Evolutionary conservation across 2,888 invertebrate genomes (phyloP).

Genomic region (Trissolcus japonicus): DNA sequence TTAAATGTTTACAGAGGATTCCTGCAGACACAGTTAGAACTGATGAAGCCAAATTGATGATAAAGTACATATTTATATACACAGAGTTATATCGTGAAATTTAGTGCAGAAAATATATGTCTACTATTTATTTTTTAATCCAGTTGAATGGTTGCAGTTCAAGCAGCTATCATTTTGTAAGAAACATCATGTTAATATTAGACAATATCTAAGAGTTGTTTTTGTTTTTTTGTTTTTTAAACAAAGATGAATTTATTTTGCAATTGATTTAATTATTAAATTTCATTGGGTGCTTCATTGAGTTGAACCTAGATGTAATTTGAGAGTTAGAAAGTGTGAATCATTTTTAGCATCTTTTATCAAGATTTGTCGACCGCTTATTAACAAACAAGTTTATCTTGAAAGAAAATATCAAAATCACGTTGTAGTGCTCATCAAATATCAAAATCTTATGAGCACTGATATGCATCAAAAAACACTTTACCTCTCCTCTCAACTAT

Average conservation of each 20-base stretch:
- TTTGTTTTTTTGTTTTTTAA: conserved; percentile 32
- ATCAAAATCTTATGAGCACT: no score
- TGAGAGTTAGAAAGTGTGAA: no score
- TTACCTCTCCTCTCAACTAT: no score
- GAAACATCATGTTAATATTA: conserved; percentile 26
- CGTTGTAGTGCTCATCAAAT: no score
- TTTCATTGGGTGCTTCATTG: no score
- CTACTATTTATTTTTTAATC: conserved; percentile 29
- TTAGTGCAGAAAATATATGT: conserved; percentile 1
- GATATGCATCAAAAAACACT: no score
- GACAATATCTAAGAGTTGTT: conserved; percentile 37
- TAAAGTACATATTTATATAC: conserved; percentile 63
- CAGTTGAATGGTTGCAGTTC: not conserved
- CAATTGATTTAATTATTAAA: not conserved
- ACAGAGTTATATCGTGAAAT: conserved; percentile 58
- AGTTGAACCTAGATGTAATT: no score
- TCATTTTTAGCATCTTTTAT: no score
- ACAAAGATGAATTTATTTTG: conserved; percentile 4
- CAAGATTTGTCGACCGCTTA: no score
- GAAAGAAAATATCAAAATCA: no score
- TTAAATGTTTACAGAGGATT: conserved; percentile 69
- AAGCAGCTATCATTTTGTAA: not conserved
- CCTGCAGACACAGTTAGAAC: conserved; percentile 43
- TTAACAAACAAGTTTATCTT: no score
- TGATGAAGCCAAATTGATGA: conserved; percentile 47